These are phyloP conservation scores for Threskiornis aethiopicus DNA, from an alignment of 2,797 vertebrate species.

Conservation along the genomic window DNA sequence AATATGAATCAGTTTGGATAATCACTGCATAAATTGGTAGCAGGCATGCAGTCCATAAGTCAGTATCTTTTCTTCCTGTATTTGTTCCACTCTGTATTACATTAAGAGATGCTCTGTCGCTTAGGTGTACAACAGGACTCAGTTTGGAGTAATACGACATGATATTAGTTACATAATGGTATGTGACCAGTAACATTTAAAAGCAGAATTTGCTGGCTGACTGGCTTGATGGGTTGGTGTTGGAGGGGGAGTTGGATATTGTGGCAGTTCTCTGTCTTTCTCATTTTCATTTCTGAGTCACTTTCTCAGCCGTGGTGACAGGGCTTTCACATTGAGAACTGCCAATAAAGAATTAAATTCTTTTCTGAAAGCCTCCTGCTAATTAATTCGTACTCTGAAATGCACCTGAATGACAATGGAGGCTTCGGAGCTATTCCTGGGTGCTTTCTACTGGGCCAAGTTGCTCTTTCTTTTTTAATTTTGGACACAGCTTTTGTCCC, in stretches of 20 bases:
- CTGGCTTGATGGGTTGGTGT: background rate
- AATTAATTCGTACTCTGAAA: conserved; percentile 34
- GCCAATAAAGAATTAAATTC: background rate
- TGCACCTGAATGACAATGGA: background rate
- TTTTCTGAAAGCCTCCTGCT: conserved; percentile 7
- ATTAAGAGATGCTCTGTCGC: background rate
- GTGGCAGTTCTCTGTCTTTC: background rate
- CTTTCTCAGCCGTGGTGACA: background rate
- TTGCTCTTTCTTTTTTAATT: background rate
- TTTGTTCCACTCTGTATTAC: background rate
- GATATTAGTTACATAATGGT: conserved; percentile 37
- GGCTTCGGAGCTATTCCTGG: background rate
- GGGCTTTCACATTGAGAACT: conserved; percentile 7
- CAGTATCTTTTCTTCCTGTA: background rate
- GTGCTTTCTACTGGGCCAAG: background rate
- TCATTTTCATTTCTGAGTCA: conserved; percentile 33
- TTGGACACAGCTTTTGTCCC: background rate
- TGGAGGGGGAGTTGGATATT: background rate
- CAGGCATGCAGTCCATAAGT: background rate
- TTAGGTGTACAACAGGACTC: background rate
- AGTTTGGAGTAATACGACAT: background rate
- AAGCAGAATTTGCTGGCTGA: conserved; percentile 12
- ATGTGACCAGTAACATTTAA: conserved; percentile 45
- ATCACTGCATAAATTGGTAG: background rate
- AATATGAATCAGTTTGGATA: background rate